These are phyloP conservation scores for Aplocera efformata DNA, from an alignment of 2,888 invertebrate species.

Conservation along the genomic window DNA sequence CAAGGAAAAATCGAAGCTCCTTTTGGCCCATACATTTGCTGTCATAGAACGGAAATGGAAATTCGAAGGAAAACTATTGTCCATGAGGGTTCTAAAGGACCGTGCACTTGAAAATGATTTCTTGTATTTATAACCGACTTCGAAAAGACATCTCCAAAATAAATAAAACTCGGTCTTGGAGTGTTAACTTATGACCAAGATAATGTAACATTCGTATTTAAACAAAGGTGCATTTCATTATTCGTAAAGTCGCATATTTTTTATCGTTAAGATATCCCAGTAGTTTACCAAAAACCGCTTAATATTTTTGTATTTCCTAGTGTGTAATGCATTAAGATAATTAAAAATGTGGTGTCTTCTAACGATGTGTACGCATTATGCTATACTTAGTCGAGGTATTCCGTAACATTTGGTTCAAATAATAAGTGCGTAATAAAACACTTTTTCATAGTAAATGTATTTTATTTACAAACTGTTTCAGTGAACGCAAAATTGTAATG, in stretches of 20 bases:
- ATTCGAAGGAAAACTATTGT: too few species aligned
- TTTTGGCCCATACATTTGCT: too few species aligned
- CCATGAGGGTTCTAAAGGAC: too few species aligned
- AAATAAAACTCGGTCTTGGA: conserved; percentile 56
- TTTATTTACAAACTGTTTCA: conserved; percentile 36
- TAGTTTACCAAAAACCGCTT: conserved; percentile 71
- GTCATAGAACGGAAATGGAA: too few species aligned
- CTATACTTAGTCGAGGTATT: conserved; percentile 68
- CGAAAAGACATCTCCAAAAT: conserved; percentile 20
- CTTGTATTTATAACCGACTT: conserved; percentile 8
- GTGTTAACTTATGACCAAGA: conserved; percentile 63
- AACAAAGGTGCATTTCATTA: conserved; percentile 65
- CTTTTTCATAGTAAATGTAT: conserved; percentile 68
- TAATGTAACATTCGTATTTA: conserved; percentile 46
- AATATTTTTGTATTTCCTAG: conserved; percentile 80
- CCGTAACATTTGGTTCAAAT: conserved; percentile 78
- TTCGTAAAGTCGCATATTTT: conserved; percentile 48
- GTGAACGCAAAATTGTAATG: not conserved
- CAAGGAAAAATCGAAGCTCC: too few species aligned
- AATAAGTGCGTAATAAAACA: conserved; percentile 81
- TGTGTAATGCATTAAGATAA: conserved; percentile 49
- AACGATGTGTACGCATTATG: conserved; percentile 75
- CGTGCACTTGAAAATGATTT: not conserved
- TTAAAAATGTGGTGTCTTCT: conserved; percentile 61
- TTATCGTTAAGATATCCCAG: conserved; percentile 51